These are phyloP conservation scores for Ganaspis brasiliensis DNA, from an alignment of 2,888 invertebrate species.

Conservation along the genomic window DNA sequence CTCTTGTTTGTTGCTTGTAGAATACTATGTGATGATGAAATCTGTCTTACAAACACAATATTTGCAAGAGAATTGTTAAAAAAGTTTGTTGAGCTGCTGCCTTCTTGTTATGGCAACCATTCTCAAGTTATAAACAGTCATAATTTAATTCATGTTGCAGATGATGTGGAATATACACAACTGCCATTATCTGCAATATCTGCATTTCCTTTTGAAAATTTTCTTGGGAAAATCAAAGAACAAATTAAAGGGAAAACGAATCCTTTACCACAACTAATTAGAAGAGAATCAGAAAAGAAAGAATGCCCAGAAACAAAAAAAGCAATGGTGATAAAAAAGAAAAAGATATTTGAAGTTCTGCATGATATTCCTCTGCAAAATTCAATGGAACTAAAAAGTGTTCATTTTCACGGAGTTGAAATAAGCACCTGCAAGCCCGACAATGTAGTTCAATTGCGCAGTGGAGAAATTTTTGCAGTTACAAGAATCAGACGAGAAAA, in stretches of 20 bases:
- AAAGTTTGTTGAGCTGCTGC: not conserved
- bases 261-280: not conserved
- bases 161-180: not conserved
- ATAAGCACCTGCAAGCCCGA: too few species aligned
- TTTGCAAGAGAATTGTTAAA: not conserved
- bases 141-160: not conserved
- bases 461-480: too few species aligned
- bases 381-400: too few species aligned
- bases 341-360: too few species aligned
- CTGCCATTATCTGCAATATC: not conserved
- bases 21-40: slow-evolving; percentile 47
- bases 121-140: not conserved
- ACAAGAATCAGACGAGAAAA: too few species aligned
- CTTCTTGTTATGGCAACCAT: not conserved
- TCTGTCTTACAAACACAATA: not conserved
- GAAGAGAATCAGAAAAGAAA: not conserved
- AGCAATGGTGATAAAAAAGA: too few species aligned
- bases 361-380: too few species aligned
- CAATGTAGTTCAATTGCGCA: too few species aligned
- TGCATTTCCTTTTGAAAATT: not conserved
- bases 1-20: slow-evolving; percentile 52
- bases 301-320: too few species aligned
- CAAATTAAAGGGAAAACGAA: not conserved
- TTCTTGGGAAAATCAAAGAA: not conserved
- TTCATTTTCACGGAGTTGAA: too few species aligned